These are phyloP conservation scores for Heterotis niloticus DNA, from an alignment of 2,113 vertebrate genomes.

Conservation along the genomic window DNA sequence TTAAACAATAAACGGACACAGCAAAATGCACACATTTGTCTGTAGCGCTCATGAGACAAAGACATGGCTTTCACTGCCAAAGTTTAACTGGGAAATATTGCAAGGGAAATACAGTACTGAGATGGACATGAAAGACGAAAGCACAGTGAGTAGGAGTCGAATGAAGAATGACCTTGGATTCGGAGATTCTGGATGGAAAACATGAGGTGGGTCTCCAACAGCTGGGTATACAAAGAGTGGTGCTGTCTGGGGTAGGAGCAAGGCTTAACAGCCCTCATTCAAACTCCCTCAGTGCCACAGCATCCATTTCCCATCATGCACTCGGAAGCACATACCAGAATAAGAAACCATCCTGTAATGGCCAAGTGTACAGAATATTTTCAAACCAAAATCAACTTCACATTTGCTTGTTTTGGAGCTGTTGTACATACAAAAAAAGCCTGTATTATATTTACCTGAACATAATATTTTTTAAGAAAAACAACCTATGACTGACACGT, in stretches of 20 bases:
- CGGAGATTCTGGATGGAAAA: slow-evolving; percentile 8
- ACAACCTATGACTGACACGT: background rate
- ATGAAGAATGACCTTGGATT: background rate
- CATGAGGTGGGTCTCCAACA: background rate
- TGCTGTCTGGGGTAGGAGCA: background rate
- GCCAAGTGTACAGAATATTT: background rate
- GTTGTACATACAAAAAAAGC: background rate
- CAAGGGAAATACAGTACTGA: slow-evolving; percentile 47
- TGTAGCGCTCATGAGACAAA: slow-evolving; percentile 29
- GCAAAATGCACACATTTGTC: slow-evolving; percentile 40
- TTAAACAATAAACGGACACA: slow-evolving; percentile 40
- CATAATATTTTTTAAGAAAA: background rate
- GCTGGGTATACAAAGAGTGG: slow-evolving; percentile 24
- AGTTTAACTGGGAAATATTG: slow-evolving; percentile 9
- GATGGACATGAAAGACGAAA: slow-evolving; percentile 16
- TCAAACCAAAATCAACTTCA: background rate
- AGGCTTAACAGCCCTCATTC: background rate
- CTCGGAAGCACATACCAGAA: background rate
- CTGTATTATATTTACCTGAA: too few species aligned
- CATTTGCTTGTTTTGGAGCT: background rate
- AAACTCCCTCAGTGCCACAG: background rate
- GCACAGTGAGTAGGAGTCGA: slow-evolving; percentile 25
- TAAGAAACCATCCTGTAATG: background rate
- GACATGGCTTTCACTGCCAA: slow-evolving; percentile 20
- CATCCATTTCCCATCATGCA: background rate